phyloP scores from a whole-genome alignment of 2,888 invertebrate genomes.

The Polymixis flavicincta region DNA sequence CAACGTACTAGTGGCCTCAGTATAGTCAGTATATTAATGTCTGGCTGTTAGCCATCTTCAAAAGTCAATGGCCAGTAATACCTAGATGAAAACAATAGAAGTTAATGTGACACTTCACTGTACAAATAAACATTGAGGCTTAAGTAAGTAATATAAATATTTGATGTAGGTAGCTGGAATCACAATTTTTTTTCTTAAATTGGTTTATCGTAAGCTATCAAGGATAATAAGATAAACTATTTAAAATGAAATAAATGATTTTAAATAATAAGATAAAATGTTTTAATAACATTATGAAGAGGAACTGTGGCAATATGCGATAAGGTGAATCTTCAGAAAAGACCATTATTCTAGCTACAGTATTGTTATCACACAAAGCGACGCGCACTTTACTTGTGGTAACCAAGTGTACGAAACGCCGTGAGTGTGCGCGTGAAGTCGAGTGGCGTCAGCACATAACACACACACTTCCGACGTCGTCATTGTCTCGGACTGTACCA shows the following conservation, averaged over 20 bases:
- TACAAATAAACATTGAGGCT: neutral
- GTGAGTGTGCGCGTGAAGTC: too few relatives aligned
- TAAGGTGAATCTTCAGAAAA: too few relatives aligned
- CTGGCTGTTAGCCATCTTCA: neutral
- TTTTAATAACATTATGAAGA: neutral
- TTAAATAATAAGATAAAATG: neutral
- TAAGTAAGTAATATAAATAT: neutral
- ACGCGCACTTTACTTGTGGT: too few relatives aligned
- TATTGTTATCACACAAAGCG: too few relatives aligned
- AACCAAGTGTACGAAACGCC: too few relatives aligned
- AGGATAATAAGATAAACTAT: too few relatives aligned
- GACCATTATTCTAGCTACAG: too few relatives aligned
- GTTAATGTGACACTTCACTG: neutral
- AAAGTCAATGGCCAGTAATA: constrained; percentile 19
- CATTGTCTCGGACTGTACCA: too few relatives aligned
- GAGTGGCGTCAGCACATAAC: too few relatives aligned
- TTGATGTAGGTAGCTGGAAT: too few relatives aligned
- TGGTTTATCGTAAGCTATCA: neutral
- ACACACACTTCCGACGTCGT: too few relatives aligned
- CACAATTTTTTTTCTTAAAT: neutral
- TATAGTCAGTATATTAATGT: neutral
- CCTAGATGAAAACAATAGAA: neutral
- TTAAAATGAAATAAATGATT: neutral
- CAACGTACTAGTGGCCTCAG: neutral
- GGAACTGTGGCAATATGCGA: too few relatives aligned